Evolutionary conservation across 2,888 invertebrate species (phyloP), one percentile per base, ranked within the genome.

Genomic region (Rhimphoctona megacephalus): DNA sequence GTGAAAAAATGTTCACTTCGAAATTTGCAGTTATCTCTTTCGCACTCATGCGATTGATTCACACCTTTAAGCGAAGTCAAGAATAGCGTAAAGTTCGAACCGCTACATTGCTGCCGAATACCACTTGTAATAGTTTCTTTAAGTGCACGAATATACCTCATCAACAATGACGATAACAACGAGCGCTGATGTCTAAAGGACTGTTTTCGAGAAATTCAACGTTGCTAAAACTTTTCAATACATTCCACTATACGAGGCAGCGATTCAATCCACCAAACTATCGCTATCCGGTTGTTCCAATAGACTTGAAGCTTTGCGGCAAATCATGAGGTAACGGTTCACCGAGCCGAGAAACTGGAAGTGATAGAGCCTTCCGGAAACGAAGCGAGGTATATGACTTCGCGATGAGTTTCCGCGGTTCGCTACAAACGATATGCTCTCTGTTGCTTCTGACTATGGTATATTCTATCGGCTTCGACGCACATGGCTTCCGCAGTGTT

Each of bases 211-310:
- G 17, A 30, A 30, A 30, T 30, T 30, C 1, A n/a, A 30, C n/a
- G n/a, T 19, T 49, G 30, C 49, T 6, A 19, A 43, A 80, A 64
- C 43, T 54, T n/a, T 3, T 22, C 43, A 30, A 22, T 30, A 69
- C 52, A 43, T 70, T 33, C 33, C 39, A 67, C 33, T 30, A 11
- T 19, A 57, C 33, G 64, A 70, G 36, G 66, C 19, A 70, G 43
- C 72, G 73, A 81, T 81, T 83, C 22, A 81, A 81, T 83, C 78
- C 57, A 61, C 57, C 22, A 73, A 86, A 81, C 83, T 67, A 83
- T 69, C 67, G 49, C 46, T 77, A 36, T 61, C 17, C 19, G 30
- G 52, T 36, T 46, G 69, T 22, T 30, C 30, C 46, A 25, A 82
- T 52, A 54, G 39, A 72, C 36, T 25, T 19, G 54, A 46, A 70